Percentiles rank a stretch among this genome's conserved stretches.
Conservation (phyloP, 2,113 vertebrate species). For the Podocnemis expansa region DNA sequence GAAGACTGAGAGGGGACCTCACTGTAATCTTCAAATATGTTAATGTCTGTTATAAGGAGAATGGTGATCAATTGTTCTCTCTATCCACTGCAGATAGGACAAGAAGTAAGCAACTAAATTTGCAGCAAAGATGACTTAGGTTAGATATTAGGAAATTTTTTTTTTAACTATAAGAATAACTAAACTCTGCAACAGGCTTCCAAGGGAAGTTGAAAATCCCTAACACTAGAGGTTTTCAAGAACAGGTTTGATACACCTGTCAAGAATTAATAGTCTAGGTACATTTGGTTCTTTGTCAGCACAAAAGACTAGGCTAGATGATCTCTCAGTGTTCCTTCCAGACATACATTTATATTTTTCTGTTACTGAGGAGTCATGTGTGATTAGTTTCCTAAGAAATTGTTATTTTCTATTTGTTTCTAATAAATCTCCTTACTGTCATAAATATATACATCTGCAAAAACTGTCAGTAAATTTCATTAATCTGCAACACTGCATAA, state of each 20-base stretch:
- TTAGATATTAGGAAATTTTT: background rate
- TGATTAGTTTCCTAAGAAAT: conserved; percentile 6
- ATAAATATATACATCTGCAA: background rate
- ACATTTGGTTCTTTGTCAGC: background rate
- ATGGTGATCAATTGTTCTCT: background rate
- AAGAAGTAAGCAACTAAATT: background rate
- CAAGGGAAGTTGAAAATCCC: background rate
- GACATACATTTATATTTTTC: background rate
- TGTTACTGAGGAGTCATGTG: background rate
- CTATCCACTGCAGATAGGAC: background rate
- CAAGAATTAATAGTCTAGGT: background rate
- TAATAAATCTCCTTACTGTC: background rate
- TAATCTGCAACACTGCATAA: background rate
- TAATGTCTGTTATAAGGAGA: background rate
- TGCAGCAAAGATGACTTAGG: background rate
- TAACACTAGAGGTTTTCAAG: background rate
- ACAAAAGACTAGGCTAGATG: background rate
- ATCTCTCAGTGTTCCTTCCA: background rate
- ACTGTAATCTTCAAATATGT: background rate
- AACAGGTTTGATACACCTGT: background rate
- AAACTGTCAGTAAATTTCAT: background rate
- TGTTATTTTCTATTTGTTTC: conserved; percentile 32
- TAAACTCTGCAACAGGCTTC: background rate
- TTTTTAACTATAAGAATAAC: background rate
- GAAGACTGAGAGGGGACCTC: background rate